phyloP scores from a whole-genome alignment of 2,888 invertebrate genomes.

The Orgyia antiqua region DNA sequence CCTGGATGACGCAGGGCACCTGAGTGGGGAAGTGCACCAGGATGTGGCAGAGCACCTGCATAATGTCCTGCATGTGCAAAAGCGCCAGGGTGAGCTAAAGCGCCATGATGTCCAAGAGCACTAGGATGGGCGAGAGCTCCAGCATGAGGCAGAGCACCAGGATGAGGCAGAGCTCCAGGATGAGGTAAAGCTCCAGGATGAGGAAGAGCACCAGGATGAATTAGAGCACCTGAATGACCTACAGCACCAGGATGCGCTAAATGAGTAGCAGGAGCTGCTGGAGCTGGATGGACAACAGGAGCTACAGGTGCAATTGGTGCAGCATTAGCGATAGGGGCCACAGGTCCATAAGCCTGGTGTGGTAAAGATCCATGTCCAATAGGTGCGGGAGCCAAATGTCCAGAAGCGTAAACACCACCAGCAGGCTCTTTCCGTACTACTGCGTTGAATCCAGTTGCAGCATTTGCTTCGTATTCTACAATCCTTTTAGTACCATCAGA shows the following conservation, averaged over 20 bases:
- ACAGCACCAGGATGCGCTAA: constrained; percentile 7
- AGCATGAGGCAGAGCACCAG: constrained; percentile 3
- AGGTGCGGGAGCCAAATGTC: constrained; percentile 11
- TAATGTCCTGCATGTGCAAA: constrained; percentile 11
- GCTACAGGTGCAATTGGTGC: constrained; percentile 7
- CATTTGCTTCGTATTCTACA: constrained; percentile 72
- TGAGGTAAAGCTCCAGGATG: constrained; percentile 18
- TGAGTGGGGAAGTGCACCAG: constrained; percentile 1
- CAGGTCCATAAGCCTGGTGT: constrained; percentile 10
- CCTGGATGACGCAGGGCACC: constrained; percentile 4
- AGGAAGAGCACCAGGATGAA: constrained; percentile 1
- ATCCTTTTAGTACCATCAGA: constrained; percentile 78
- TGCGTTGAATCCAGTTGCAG: constrained; percentile 51
- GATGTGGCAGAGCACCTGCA: constrained; percentile 13
- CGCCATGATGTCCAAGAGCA: constrained; percentile 7
- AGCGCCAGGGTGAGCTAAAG: constrained; percentile 1
- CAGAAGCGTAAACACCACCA: constrained; percentile 27
- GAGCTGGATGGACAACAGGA: constrained; percentile 1
- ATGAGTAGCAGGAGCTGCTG: constrained; percentile 10
- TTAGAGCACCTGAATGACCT: constrained; percentile 1
- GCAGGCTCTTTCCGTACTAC: constrained; percentile 51
- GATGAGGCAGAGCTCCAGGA: constrained; percentile 2
- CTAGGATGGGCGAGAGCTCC: constrained; percentile 9
- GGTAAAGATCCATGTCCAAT: constrained; percentile 25
- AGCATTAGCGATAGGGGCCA: constrained; percentile 1